Evolutionary conservation across 2,797 vertebrate genomes (phyloP).

Genomic region (Falco naumanni): DNA sequence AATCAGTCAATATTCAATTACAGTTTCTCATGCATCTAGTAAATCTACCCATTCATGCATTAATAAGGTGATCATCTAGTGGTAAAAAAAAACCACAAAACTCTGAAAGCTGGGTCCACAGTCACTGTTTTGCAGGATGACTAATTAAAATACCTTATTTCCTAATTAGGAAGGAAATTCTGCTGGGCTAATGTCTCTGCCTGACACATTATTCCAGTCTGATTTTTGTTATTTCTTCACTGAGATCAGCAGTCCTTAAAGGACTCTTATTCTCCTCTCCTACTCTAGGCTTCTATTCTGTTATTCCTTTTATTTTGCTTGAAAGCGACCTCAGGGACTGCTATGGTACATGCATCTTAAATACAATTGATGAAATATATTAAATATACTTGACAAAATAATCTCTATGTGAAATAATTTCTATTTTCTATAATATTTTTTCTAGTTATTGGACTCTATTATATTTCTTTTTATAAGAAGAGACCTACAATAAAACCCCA

Average conservation of each 20-base stretch:
- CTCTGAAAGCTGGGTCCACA: background rate
- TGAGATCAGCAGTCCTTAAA: background rate
- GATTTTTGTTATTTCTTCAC: background rate
- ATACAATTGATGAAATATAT: background rate
- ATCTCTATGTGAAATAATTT: background rate
- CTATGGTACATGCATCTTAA: background rate
- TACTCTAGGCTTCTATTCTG: background rate
- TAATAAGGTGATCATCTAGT: conserved; percentile 1
- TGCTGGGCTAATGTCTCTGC: background rate
- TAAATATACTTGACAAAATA: background rate
- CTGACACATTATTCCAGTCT: background rate
- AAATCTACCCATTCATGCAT: background rate
- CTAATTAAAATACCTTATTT: conserved; percentile 4
- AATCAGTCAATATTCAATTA: conserved; percentile 28
- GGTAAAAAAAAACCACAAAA: background rate
- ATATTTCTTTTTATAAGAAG: background rate
- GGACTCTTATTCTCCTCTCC: background rate
- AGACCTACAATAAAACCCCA: background rate
- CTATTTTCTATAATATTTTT: background rate
- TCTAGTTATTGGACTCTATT: background rate
- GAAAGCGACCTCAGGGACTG: background rate
- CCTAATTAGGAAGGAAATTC: conserved; percentile 38
- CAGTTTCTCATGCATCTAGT: background rate
- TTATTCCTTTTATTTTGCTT: background rate
- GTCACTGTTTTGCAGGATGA: background rate